These are phyloP conservation scores for Cynaeus angustus DNA, from an alignment of 2,888 invertebrate species.

Conservation along the genomic window DNA sequence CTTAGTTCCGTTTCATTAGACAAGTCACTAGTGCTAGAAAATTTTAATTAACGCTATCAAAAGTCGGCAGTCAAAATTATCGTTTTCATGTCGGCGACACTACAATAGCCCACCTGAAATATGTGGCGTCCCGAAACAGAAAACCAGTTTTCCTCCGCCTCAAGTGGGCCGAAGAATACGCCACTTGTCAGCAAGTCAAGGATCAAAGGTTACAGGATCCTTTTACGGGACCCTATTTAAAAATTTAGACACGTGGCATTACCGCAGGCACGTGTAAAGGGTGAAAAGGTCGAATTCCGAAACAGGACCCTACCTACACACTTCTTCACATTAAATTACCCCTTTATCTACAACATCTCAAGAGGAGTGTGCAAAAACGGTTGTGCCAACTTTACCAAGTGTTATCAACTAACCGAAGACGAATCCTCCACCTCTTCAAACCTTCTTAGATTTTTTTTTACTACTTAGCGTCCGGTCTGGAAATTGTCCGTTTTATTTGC, in stretches of 20 bases:
- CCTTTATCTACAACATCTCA: neutral
- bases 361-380: no score
- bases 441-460: neutral
- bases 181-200: slow-evolving; percentile 29
- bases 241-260: slow-evolving; percentile 25
- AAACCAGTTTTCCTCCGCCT: slow-evolving; percentile 29
- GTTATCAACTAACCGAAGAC: slow-evolving; percentile 2
- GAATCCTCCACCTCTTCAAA: no score
- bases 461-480: slow-evolving; percentile 26
- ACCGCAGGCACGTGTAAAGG: slow-evolving; percentile 33
- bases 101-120: no score
- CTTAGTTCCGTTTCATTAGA: no score
- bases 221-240: slow-evolving; percentile 43
- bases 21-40: no score
- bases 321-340: slow-evolving; percentile 24
- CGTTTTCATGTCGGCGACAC: no score
- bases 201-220: slow-evolving; percentile 37
- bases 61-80: no score
- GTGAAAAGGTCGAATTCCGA: slow-evolving; percentile 29
- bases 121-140: slow-evolving; percentile 21
- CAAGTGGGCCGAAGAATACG: slow-evolving; percentile 8
- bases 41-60: no score
- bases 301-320: slow-evolving; percentile 34
- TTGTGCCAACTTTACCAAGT: neutral
- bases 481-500: slow-evolving; percentile 57